Conservation (phyloP, 2,797 vertebrate species). For the Ambastaia sidthimunki region DNA sequence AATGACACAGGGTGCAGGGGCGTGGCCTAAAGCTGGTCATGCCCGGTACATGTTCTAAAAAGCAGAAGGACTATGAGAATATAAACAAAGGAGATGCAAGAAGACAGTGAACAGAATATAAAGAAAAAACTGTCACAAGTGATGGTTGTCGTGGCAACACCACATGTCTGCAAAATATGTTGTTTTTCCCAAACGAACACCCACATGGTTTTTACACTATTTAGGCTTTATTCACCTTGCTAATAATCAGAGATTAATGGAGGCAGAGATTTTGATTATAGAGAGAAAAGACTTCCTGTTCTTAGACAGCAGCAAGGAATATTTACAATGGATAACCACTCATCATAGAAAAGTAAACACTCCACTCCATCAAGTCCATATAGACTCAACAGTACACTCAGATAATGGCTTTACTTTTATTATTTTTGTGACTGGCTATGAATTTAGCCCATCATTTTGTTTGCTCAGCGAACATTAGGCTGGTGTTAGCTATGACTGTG, state of each 20-base stretch:
- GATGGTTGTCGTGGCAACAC: slow-evolving; percentile 60
- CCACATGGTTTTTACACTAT: slow-evolving; percentile 40
- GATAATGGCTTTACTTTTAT: slow-evolving; percentile 5
- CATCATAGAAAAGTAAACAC: slow-evolving; percentile 8
- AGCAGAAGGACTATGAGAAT: not conserved
- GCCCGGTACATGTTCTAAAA: not conserved
- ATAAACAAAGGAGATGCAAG: slow-evolving; percentile 5
- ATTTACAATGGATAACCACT: slow-evolving; percentile 19
- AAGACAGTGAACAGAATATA: slow-evolving; percentile 23
- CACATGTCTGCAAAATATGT: slow-evolving; percentile 44
- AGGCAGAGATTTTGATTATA: slow-evolving; percentile 15
- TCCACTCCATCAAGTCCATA: slow-evolving; percentile 12
- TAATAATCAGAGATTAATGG: slow-evolving; percentile 33
- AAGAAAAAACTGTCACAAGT: slow-evolving; percentile 41
- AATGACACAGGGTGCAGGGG: not conserved
- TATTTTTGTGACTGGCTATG: not conserved
- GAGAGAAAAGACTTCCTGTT: slow-evolving; percentile 23
- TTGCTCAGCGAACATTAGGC: slow-evolving; percentile 14
- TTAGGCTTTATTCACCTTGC: slow-evolving; percentile 43
- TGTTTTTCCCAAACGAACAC: slow-evolving; percentile 49
- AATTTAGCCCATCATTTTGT: slow-evolving; percentile 16
- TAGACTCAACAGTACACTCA: not conserved
- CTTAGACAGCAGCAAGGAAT: not conserved
- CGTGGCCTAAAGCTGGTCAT: not conserved
- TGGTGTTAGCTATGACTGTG: not conserved